Conservation (phyloP, 2,888 invertebrate species). For the Rhingia rostrata region DNA sequence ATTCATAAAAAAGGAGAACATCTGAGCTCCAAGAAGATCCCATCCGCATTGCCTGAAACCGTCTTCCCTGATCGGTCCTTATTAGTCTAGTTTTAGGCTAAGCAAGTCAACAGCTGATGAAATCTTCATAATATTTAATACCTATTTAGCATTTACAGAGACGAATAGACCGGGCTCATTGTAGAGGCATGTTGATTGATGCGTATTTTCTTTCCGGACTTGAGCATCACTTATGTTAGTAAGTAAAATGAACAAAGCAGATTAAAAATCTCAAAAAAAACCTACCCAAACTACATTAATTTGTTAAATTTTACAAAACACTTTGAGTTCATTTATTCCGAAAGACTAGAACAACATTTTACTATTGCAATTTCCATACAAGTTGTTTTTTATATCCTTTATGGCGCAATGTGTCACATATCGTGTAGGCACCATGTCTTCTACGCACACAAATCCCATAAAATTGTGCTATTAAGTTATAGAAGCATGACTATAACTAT, state of each 20-base stretch:
- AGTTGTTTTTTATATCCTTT: constrained; percentile 8
- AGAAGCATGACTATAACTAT: constrained; percentile 4
- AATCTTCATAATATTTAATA: too few relatives aligned
- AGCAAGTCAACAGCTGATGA: too few relatives aligned
- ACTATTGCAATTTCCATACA: constrained; percentile 47
- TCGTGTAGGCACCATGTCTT: background rate
- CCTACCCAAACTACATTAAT: background rate
- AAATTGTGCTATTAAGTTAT: background rate
- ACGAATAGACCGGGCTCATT: too few relatives aligned
- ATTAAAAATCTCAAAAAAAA: background rate
- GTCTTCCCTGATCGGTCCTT: too few relatives aligned
- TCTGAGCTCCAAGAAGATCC: too few relatives aligned
- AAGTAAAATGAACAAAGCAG: background rate
- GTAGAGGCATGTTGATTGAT: too few relatives aligned
- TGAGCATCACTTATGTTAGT: too few relatives aligned
- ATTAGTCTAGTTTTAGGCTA: too few relatives aligned
- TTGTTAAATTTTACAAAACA: constrained; percentile 19
- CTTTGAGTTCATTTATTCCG: constrained; percentile 17
- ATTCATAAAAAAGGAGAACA: too few relatives aligned
- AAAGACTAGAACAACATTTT: constrained; percentile 39
- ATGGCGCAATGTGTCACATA: constrained; percentile 1
- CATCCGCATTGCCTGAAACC: too few relatives aligned
- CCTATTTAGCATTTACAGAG: too few relatives aligned
- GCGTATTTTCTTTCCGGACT: too few relatives aligned
- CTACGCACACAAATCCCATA: background rate